Conservation (phyloP, 2,113 vertebrate genomes). For the Chinchilla lanigera region DNA sequence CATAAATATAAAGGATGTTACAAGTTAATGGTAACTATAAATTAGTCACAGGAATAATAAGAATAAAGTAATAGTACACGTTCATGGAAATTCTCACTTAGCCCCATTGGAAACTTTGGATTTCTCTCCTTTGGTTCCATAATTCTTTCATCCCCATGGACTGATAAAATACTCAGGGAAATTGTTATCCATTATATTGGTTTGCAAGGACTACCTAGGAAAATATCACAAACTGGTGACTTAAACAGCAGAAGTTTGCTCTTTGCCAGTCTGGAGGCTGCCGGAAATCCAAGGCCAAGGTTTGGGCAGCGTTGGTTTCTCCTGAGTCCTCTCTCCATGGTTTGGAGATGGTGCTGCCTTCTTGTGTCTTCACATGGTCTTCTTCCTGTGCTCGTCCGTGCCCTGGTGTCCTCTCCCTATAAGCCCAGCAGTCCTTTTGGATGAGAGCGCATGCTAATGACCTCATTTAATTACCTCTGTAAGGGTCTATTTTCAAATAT, state of each 20-base stretch:
- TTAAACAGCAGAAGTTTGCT: not conserved
- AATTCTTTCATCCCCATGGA: not conserved
- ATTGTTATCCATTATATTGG: rapidly evolving
- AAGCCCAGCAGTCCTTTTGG: not conserved
- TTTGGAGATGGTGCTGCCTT: not conserved
- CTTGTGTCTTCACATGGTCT: not conserved
- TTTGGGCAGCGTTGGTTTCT: not conserved
- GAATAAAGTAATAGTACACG: not conserved
- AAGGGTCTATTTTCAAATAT: not conserved
- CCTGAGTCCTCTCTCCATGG: not conserved
- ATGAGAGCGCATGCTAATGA: not conserved
- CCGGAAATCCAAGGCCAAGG: not conserved
- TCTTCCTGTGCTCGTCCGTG: not conserved
- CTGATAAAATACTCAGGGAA: too few species aligned
- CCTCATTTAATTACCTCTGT: not conserved
- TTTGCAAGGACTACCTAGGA: too few species aligned
- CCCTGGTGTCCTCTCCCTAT: not conserved
- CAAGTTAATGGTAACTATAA: not conserved
- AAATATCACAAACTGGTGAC: not conserved
- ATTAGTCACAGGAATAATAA: not conserved
- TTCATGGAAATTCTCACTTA: not conserved
- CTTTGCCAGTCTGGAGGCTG: not conserved
- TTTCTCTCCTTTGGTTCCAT: not conserved
- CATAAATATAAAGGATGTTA: not conserved
- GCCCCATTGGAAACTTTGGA: not conserved